Percentiles rank a stretch among this genome's conserved stretches.
These are phyloP conservation scores for Chironomus tepperi DNA, from an alignment of 1,140 invertebrate genomes.

Conservation along the genomic window DNA sequence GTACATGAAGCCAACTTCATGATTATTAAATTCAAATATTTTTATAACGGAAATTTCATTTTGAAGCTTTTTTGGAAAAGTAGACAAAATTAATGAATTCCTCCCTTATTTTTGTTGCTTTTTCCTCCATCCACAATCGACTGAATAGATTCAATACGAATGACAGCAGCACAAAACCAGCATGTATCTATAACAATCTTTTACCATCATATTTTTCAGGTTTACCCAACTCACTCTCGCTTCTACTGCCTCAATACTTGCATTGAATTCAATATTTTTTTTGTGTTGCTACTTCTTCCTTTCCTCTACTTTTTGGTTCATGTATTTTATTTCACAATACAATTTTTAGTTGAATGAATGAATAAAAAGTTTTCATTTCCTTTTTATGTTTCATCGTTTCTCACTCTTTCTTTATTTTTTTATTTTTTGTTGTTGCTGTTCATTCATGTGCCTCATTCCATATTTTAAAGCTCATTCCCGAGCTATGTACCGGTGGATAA, in stretches of 20 bases:
- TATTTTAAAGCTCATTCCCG: no score
- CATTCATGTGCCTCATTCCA: no score
- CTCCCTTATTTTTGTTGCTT: no score
- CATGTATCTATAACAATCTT: constrained; percentile 8
- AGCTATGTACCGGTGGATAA: no score
- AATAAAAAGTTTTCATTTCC: constrained; percentile 17
- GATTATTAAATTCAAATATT: no score
- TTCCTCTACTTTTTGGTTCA: background rate
- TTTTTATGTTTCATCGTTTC: background rate
- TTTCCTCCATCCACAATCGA: no score
- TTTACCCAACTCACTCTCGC: background rate
- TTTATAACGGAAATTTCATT: no score
- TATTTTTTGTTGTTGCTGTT: background rate
- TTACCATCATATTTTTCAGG: background rate
- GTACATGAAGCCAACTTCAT: no score
- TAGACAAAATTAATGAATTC: no score
- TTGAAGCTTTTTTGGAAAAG: no score
- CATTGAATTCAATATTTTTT: constrained; percentile 1
- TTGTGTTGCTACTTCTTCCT: background rate
- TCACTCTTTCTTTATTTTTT: background rate
- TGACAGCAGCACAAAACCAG: background rate
- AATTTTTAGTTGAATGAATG: constrained; percentile 19
- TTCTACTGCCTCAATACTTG: background rate
- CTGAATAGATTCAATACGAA: background rate
- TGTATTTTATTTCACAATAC: background rate